Percentiles rank a stretch among this genome's conserved stretches.
Conservation (phyloP, 2,888 invertebrate genomes). For the Rugalucina vietnamica region DNA sequence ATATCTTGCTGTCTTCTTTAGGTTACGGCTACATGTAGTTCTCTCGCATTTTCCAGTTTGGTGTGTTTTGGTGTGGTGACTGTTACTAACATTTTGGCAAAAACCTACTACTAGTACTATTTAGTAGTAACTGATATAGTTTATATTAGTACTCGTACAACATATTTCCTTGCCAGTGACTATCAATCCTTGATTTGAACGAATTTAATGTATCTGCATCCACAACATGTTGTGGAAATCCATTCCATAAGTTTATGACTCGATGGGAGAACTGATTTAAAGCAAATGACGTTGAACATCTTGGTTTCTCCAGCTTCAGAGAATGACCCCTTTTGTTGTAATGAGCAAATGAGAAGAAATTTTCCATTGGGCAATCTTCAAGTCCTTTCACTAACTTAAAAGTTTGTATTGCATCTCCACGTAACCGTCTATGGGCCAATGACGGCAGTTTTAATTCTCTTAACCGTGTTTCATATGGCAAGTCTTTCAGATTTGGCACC, state of each 20-base stretch:
- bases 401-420: not conserved
- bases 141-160: not conserved
- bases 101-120: not conserved
- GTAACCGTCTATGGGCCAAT: not conserved
- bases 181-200: not conserved
- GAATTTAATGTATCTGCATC: not conserved
- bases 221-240: not conserved
- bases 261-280: not conserved
- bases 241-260: not conserved
- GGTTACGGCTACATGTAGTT: not conserved
- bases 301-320: not conserved
- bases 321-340: not conserved
- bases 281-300: not conserved
- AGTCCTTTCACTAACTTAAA: not conserved
- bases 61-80: too few relatives aligned
- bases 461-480: not conserved
- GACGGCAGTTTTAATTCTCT: not conserved
- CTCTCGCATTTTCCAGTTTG: not conserved
- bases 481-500: too few relatives aligned
- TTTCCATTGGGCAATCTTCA: not conserved
- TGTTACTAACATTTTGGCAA: not conserved
- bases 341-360: not conserved
- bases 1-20: not conserved
- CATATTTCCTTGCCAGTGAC: conserved; percentile 1
- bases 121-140: not conserved